Evolutionary conservation across 2,888 invertebrate species (phyloP).

Genomic region (Rhyacophila evoluta): DNA sequence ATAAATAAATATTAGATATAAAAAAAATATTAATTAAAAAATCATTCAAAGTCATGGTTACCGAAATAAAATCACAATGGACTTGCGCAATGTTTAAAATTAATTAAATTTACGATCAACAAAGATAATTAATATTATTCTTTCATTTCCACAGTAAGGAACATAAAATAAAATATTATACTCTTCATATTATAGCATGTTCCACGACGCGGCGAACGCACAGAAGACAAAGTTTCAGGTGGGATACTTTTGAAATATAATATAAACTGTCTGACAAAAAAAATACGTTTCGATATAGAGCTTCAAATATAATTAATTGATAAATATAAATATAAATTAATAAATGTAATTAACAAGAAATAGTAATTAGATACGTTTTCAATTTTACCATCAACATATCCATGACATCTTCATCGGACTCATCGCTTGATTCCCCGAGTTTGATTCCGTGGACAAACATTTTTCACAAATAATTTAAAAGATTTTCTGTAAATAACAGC

Average conservation of each 20-base stretch:
- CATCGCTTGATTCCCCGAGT: conserved; percentile 67
- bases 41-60: background rate
- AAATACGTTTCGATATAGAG: too few species aligned
- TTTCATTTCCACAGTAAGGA: background rate
- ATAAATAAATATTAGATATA: too few species aligned
- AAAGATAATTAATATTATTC: background rate
- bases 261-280: too few species aligned
- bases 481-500: too few species aligned
- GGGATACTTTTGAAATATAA: too few species aligned
- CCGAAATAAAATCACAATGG: background rate
- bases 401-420: conserved; percentile 72
- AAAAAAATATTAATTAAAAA: too few species aligned
- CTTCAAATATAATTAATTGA: too few species aligned
- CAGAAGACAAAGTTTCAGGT: background rate
- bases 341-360: too few species aligned
- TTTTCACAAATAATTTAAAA: conserved; percentile 41
- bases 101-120: conserved; percentile 15
- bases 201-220: background rate
- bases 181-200: background rate
- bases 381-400: conserved; percentile 64
- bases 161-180: background rate
- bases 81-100: background rate
- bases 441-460: conserved; percentile 73
- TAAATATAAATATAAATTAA: too few species aligned
- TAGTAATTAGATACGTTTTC: too few species aligned